These are phyloP conservation scores for Zeugodacus cucurbitae DNA, from an alignment of 1,140 invertebrate genomes.

Conservation along the genomic window DNA sequence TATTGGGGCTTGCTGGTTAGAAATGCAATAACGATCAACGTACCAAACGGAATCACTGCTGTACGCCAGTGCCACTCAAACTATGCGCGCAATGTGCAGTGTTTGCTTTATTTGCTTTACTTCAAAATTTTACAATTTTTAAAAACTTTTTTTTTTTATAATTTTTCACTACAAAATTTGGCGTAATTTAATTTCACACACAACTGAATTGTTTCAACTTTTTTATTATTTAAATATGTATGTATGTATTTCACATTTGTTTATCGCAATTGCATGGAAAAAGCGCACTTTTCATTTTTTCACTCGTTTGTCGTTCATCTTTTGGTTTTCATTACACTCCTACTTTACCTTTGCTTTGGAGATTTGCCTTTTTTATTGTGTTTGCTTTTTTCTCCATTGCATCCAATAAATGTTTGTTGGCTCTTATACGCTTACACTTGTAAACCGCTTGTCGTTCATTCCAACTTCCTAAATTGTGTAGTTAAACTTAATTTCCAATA, in stretches of 20 bases:
- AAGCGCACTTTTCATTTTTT: not conserved
- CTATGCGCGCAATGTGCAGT: not conserved
- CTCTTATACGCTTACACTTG: not conserved
- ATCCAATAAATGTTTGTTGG: not conserved
- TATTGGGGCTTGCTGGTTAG: conserved; percentile 36
- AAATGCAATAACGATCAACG: not conserved
- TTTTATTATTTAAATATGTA: too few species aligned
- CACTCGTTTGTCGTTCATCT: not conserved
- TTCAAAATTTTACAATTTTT: conserved; percentile 40
- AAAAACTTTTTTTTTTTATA: conserved; percentile 50
- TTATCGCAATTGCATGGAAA: not conserved
- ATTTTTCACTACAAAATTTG: not conserved
- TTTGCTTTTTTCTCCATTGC: conserved; percentile 18
- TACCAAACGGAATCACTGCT: not conserved
- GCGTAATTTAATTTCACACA: not conserved
- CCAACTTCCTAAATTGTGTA: not conserved
- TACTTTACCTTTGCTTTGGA: conserved; percentile 41
- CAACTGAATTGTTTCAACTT: conserved; percentile 22
- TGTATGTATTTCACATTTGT: not conserved
- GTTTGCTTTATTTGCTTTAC: conserved; percentile 45
- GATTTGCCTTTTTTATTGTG: conserved; percentile 38
- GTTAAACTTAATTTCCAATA: not conserved
- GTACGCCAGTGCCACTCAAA: conserved; percentile 7
- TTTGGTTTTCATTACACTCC: conserved; percentile 16
- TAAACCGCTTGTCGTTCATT: not conserved